Evolutionary conservation across 1,140 invertebrate genomes (phyloP).

Genomic region (Drosophila nannoptera): DNA sequence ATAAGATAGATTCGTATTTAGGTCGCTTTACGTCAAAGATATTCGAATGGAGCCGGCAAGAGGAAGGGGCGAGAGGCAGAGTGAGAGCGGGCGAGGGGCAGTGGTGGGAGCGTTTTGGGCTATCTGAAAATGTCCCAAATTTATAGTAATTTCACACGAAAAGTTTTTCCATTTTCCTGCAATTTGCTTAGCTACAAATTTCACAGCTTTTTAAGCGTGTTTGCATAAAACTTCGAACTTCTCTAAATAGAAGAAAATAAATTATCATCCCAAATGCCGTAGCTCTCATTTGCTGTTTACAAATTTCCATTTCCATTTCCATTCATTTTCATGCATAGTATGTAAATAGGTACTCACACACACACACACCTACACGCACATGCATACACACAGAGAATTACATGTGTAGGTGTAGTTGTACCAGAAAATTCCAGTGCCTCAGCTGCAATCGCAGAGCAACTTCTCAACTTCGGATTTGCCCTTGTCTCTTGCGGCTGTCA

Average conservation of each 20-base stretch:
- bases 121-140: background rate
- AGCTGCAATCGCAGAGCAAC: constrained; percentile 15
- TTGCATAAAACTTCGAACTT: background rate
- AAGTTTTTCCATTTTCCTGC: background rate
- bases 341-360: constrained; percentile 27
- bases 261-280: constrained; percentile 1
- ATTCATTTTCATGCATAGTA: constrained; percentile 34
- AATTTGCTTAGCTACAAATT: background rate
- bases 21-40: background rate
- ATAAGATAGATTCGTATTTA: constrained; percentile 6
- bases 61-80: background rate
- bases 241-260: constrained; percentile 1
- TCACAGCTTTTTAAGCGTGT: background rate
- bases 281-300: constrained; percentile 30
- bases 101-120: no score
- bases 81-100: background rate
- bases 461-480: constrained; percentile 28
- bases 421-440: constrained; percentile 30
- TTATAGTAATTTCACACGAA: background rate
- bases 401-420: constrained; percentile 22
- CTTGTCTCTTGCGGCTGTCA: constrained; percentile 6
- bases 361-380: background rate
- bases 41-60: background rate
- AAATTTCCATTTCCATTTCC: constrained; percentile 34
- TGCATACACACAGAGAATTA: background rate